Evolutionary conservation across 2,113 vertebrate species (phyloP).

Genomic region (Melospiza melodia): DNA sequence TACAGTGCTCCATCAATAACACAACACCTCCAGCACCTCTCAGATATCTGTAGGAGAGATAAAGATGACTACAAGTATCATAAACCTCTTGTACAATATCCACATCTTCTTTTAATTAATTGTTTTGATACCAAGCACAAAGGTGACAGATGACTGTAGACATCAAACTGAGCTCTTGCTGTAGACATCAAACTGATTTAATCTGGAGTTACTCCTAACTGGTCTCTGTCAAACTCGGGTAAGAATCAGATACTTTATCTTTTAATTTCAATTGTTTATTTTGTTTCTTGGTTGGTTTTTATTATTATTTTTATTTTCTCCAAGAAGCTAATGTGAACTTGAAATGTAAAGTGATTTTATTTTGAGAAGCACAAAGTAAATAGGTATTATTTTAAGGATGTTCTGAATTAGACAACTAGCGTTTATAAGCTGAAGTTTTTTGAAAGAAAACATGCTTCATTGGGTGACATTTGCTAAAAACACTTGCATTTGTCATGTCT

Average conservation of each 20-base stretch:
- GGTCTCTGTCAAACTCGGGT: neutral
- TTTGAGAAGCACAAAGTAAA: conserved; percentile 39
- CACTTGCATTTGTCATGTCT: neutral
- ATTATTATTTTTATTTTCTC: neutral
- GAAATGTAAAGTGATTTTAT: conserved; percentile 25
- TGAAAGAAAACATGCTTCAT: conserved; percentile 30
- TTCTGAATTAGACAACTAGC: neutral
- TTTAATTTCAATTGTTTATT: neutral
- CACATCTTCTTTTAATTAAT: neutral
- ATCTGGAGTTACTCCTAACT: neutral
- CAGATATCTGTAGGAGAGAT: neutral
- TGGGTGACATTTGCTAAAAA: conserved; percentile 17
- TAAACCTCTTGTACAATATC: neutral
- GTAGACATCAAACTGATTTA: neutral
- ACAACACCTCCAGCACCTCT: neutral
- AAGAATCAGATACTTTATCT: neutral
- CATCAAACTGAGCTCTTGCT: neutral
- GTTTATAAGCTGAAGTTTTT: conserved; percentile 33
- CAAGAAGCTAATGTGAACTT: neutral
- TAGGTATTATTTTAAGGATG: conserved; percentile 24
- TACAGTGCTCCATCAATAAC: neutral
- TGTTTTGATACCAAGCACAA: neutral
- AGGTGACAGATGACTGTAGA: neutral
- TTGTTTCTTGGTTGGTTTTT: neutral
- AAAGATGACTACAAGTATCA: neutral